Conservation (phyloP, 2,113 vertebrate genomes). For the Calyptommatus sinebrachiatus region DNA sequence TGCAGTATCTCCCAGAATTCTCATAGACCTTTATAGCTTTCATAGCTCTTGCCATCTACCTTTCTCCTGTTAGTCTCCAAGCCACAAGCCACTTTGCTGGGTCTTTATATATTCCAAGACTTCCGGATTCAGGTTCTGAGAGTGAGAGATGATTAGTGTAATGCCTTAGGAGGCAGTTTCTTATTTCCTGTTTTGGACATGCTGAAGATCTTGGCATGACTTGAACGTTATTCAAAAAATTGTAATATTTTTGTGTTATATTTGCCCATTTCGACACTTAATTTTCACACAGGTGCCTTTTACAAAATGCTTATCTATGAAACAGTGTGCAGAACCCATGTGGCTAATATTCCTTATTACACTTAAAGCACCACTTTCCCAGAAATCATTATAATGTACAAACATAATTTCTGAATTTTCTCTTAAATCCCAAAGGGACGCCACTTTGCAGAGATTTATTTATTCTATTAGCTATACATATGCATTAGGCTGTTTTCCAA, state of each 20-base stretch:
- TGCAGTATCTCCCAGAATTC: neutral
- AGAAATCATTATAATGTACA: constrained; percentile 28
- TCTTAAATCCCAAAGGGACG: constrained; percentile 15
- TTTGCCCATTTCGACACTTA: constrained; percentile 18
- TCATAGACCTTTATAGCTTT: no score
- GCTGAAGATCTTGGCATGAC: constrained; percentile 3
- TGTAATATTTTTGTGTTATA: neutral
- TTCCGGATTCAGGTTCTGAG: neutral
- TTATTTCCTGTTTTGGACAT: neutral
- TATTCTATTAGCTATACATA: constrained; percentile 2
- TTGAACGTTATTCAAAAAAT: neutral
- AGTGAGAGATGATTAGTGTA: neutral
- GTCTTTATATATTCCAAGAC: neutral
- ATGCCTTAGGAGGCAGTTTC: no score
- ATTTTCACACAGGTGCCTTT: constrained; percentile 5
- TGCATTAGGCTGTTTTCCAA: neutral
- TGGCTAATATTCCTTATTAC: constrained; percentile 18
- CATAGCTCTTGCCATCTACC: no score
- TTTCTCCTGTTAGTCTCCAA: no score
- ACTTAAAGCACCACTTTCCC: constrained; percentile 42
- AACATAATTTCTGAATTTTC: constrained; percentile 40
- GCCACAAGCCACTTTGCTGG: no score
- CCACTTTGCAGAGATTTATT: constrained; percentile 32
- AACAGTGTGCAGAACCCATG: constrained; percentile 33
- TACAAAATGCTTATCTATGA: constrained; percentile 48